phyloP scores from a whole-genome alignment of 2,888 invertebrate genomes.

The Troides helena region DNA sequence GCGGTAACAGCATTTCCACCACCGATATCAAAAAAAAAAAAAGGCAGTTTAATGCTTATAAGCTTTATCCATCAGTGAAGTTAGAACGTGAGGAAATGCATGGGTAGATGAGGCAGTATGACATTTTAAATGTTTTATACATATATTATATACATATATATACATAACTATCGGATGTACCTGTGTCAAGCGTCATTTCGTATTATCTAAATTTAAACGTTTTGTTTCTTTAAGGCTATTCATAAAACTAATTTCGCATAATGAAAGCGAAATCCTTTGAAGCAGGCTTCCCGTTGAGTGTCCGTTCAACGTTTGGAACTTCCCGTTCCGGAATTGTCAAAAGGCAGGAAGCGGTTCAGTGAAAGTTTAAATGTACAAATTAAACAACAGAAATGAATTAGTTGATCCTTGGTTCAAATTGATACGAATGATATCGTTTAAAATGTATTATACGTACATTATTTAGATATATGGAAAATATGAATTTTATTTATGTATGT shows the following conservation, averaged over 20 bases:
- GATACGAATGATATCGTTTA: not conserved
- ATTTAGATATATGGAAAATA: not conserved
- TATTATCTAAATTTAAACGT: not conserved
- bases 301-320: conserved; percentile 13
- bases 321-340: conserved; percentile 4
- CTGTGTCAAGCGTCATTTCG: too few relatives aligned
- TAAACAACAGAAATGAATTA: not conserved
- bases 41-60: too few relatives aligned
- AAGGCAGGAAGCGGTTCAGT: conserved; percentile 3
- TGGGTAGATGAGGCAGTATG: not conserved
- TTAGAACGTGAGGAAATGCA: not conserved
- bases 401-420: not conserved
- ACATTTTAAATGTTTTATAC: not conserved
- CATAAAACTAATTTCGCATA: conserved; percentile 5
- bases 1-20: too few relatives aligned
- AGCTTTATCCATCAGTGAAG: too few relatives aligned
- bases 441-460: not conserved
- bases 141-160: not conserved
- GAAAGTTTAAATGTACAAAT: not conserved
- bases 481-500: not conserved
- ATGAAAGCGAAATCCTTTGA: conserved; percentile 9
- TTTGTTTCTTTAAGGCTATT: not conserved
- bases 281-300: conserved; percentile 13
- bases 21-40: too few relatives aligned
- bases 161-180: too few relatives aligned